A percentile compares a stretch with the other conserved stretches of the same genome.
phyloP scores from a whole-genome alignment of 1,140 invertebrate species.

The Musca vetustissima region DNA sequence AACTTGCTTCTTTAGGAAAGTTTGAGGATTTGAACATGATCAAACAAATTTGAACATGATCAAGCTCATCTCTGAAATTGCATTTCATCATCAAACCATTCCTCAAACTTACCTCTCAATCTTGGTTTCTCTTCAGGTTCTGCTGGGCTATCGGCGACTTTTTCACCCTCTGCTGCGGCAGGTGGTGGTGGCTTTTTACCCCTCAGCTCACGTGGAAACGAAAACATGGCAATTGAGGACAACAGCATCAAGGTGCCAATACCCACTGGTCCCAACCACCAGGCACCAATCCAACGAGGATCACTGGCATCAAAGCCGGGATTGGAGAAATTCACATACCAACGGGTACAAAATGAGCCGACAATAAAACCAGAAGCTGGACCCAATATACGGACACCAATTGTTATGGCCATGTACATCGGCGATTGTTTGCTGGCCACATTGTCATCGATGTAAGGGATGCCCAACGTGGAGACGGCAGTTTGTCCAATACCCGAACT shows the following conservation, averaged over 20 bases:
- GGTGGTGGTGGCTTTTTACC: conserved; percentile 36
- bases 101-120: conserved; percentile 36
- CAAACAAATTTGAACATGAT: no score
- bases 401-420: conserved; percentile 92
- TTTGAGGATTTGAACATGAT: no score
- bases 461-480: conserved; percentile 88
- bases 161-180: conserved; percentile 27
- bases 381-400: conserved; percentile 86
- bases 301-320: conserved; percentile 79
- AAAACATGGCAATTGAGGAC: conserved; percentile 83
- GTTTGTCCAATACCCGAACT: conserved; percentile 92
- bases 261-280: conserved; percentile 85
- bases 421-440: conserved; percentile 88
- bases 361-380: conserved; percentile 88
- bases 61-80: no score
- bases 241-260: conserved; percentile 78
- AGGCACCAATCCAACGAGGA: conserved; percentile 88
- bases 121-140: conserved; percentile 28
- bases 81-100: no score
- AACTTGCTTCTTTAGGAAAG: no score
- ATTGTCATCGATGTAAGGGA: conserved; percentile 93
- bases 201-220: conserved; percentile 73
- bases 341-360: conserved; percentile 84
- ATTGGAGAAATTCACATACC: conserved; percentile 80
- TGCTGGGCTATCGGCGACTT: conserved; percentile 43